A percentile compares a stretch with the other conserved stretches of the same genome.
Evolutionary conservation across 1,140 invertebrate genomes (phyloP).

Genomic region (Thrips palmi): DNA sequence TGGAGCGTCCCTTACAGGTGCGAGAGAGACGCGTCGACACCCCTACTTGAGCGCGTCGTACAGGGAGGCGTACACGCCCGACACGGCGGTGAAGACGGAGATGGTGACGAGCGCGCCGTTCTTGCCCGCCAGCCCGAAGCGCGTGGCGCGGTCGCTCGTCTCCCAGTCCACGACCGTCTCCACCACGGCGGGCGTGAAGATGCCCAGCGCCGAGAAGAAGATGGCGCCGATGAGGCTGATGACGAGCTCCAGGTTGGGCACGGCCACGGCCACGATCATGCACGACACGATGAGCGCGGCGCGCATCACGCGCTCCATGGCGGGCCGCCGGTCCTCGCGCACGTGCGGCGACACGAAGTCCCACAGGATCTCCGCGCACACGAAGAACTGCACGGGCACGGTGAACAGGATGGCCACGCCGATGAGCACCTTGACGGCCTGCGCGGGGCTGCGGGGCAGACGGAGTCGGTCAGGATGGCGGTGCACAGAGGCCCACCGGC

Average conservation of each 20-base stretch:
- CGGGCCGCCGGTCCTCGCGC: neutral
- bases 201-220: constrained; percentile 33
- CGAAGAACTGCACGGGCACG: constrained; percentile 57
- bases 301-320: neutral
- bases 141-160: no score
- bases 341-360: neutral
- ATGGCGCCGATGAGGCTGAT: constrained; percentile 46
- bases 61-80: no score
- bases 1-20: no score
- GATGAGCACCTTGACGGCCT: constrained; percentile 69
- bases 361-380: constrained; percentile 15
- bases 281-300: constrained; percentile 24
- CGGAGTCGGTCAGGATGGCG: neutral
- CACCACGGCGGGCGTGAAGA: constrained; percentile 42
- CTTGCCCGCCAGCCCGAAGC: no score
- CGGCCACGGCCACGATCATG: constrained; percentile 27
- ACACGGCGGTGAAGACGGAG: constrained; percentile 37
- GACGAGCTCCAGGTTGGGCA: constrained; percentile 39
- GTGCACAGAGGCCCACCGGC: neutral
- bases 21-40: no score
- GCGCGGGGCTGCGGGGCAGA: constrained; percentile 41
- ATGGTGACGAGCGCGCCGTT: constrained; percentile 22
- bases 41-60: no score
- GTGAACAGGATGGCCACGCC: constrained; percentile 75
- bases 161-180: constrained; percentile 23